phyloP scores from a whole-genome alignment of 2,888 invertebrate species.

The Caprella mutica region DNA sequence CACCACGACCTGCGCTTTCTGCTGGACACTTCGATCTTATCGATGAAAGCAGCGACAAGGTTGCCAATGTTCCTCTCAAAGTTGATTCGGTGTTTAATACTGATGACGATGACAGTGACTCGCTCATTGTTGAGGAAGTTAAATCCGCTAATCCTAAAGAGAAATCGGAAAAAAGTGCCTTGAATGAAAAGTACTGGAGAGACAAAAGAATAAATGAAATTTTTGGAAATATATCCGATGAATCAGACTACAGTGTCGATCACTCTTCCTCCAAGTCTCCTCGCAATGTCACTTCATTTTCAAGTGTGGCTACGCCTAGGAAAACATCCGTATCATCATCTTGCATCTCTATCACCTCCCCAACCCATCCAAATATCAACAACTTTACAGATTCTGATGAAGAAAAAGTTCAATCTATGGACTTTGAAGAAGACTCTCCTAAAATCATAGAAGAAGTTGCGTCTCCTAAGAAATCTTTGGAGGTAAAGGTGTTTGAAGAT shows the following conservation, averaged over 20 bases:
- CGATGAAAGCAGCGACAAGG: too few species aligned
- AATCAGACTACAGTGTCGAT: slow-evolving; percentile 23
- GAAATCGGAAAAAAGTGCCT: slow-evolving; percentile 18
- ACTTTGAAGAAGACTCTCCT: not conserved
- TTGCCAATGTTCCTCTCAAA: too few species aligned
- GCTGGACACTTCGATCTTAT: not conserved
- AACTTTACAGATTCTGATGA: slow-evolving; percentile 29
- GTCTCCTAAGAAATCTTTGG: not conserved
- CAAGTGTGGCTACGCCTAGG: slow-evolving; percentile 19
- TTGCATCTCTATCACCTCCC: not conserved
- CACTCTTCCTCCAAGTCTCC: slow-evolving; percentile 14
- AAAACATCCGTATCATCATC: slow-evolving; percentile 23
- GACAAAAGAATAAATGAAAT: slow-evolving; percentile 78
- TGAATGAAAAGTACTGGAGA: slow-evolving; percentile 17
- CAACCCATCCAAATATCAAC: slow-evolving; percentile 9
- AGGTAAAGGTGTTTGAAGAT: slow-evolving; percentile 10
- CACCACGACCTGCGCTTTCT: slow-evolving; percentile 12
- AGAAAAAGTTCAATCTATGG: not conserved
- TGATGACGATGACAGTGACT: slow-evolving; percentile 26
- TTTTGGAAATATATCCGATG: slow-evolving; percentile 69
- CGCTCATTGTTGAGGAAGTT: slow-evolving; percentile 18
- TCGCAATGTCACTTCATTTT: slow-evolving; percentile 9
- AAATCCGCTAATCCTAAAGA: slow-evolving; percentile 22
- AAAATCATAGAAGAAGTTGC: slow-evolving; percentile 4
- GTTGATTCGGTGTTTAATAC: too few species aligned